Evolutionary conservation across 2,888 invertebrate species (phyloP).

Genomic region (Poecilobothrus nobilitatus): DNA sequence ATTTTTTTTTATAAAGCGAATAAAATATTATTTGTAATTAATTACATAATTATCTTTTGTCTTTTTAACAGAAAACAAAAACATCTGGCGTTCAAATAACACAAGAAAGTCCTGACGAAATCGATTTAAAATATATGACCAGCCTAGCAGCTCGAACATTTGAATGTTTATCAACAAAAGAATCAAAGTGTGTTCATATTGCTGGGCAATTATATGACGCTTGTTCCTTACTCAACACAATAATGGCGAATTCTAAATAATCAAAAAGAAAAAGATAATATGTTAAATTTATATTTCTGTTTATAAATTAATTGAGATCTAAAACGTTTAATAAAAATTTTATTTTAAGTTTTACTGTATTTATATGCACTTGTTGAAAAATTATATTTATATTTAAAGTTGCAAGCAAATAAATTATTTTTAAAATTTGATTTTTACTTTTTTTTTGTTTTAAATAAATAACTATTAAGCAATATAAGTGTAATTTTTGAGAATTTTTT

Average conservation of each 20-base stretch:
- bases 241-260: neutral
- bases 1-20: neutral
- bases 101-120: conserved; percentile 34
- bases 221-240: conserved; percentile 36
- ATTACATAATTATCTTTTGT: neutral
- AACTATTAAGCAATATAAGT: too few relatives aligned
- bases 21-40: too few relatives aligned
- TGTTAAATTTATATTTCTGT: neutral
- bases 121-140: conserved; percentile 36
- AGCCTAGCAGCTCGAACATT: conserved; percentile 42
- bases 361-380: neutral
- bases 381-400: neutral
- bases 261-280: too few relatives aligned
- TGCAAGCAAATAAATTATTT: too few relatives aligned
- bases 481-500: too few relatives aligned
- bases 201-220: conserved; percentile 48
- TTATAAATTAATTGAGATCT: neutral
- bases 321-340: neutral
- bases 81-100: conserved; percentile 29
- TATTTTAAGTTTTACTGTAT: neutral
- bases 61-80: conserved; percentile 17
- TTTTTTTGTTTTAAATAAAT: too few relatives aligned
- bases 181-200: conserved; percentile 41
- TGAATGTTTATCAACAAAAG: conserved; percentile 41
- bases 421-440: too few relatives aligned